Evolutionary conservation across 2,113 vertebrate genomes (phyloP).

Genomic region (Copsychus sechellarum): DNA sequence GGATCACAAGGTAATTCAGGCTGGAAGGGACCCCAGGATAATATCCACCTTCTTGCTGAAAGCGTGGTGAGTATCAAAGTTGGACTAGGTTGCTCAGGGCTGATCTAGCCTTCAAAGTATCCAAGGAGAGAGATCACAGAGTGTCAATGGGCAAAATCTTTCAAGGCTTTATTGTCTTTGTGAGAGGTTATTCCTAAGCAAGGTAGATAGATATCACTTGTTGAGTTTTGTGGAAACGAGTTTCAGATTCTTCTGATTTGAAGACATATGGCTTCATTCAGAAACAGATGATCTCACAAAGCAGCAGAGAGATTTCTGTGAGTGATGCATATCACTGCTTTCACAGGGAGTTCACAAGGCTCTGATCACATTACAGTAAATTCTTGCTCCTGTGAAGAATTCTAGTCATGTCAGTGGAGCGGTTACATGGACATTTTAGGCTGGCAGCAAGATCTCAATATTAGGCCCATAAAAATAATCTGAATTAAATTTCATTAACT

Average conservation of each 20-base stretch:
- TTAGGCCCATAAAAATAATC: neutral
- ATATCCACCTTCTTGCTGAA: neutral
- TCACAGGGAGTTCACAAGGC: rapidly evolving
- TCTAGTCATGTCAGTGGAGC: neutral
- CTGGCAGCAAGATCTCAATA: neutral
- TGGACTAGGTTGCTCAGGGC: neutral
- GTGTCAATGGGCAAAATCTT: neutral
- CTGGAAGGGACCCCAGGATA: neutral
- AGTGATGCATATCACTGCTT: neutral
- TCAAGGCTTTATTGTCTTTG: neutral
- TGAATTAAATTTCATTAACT: neutral
- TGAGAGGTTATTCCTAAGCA: neutral
- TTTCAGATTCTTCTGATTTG: neutral
- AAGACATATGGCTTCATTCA: neutral
- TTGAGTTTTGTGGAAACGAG: neutral
- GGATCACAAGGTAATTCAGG: neutral
- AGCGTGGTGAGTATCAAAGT: neutral
- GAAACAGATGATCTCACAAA: neutral
- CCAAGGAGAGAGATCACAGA: neutral
- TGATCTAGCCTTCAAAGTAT: neutral
- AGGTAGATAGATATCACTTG: neutral
- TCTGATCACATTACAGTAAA: neutral
- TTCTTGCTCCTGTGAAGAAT: neutral
- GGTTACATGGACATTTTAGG: neutral
- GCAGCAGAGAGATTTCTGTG: neutral